Evolutionary conservation across 35 echinoderm and acorn worm genomes (phyloP).

Genomic region (Patiria miniata): DNA sequence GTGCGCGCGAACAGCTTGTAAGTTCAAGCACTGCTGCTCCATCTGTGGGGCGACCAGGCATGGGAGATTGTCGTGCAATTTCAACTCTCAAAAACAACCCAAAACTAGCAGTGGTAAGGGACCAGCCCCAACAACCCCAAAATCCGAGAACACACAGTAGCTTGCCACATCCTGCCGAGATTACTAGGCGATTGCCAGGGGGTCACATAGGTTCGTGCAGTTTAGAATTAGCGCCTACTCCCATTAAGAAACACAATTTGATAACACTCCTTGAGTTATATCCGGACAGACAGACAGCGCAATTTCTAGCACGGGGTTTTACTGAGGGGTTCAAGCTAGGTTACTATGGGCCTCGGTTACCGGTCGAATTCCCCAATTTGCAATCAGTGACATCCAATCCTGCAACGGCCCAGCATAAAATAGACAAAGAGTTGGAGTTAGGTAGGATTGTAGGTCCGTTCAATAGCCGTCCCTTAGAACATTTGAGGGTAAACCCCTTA

Average conservation of each 20-base stretch:
- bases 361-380: conserved; percentile 1
- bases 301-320: background rate
- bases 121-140: background rate
- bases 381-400: background rate
- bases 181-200: background rate
- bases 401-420: background rate
- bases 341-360: background rate
- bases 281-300: background rate
- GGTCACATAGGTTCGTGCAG: background rate
- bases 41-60: too few relatives aligned
- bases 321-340: background rate
- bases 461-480: background rate
- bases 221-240: background rate
- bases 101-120: background rate
- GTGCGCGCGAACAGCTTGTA: too few relatives aligned
- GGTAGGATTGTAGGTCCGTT: conserved; percentile 4
- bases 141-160: background rate
- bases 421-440: background rate
- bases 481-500: background rate
- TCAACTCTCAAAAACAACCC: background rate
- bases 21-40: too few relatives aligned
- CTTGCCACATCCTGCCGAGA: background rate
- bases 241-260: background rate
- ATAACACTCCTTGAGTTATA: background rate
- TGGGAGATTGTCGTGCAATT: background rate